Conservation (phyloP, 2,113 vertebrate species). For the Bothrops jararaca region DNA sequence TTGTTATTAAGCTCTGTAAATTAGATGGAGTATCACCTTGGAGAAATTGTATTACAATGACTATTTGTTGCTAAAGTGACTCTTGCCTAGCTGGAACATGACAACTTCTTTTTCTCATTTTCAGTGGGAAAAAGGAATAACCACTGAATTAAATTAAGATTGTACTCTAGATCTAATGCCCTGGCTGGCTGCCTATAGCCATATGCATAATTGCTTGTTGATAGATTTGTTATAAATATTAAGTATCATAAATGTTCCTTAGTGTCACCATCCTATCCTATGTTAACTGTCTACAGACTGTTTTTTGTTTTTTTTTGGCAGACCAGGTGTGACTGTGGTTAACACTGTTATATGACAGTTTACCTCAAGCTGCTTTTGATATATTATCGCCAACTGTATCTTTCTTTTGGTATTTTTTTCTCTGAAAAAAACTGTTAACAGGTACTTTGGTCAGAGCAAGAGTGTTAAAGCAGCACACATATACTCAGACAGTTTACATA, state of each 20-base stretch:
- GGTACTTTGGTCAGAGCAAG: conserved; percentile 49
- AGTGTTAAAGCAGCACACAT: conserved; percentile 34
- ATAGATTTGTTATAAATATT: conserved; percentile 20
- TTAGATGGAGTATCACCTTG: background rate
- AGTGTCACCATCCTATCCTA: conserved; percentile 36
- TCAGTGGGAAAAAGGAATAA: background rate
- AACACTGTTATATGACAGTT: conserved; percentile 73
- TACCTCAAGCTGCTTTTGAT: conserved; percentile 79
- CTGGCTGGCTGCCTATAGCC: background rate
- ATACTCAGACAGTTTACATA: conserved; percentile 7
- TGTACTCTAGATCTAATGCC: background rate
- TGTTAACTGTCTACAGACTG: conserved; percentile 65
- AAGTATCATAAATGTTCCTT: background rate
- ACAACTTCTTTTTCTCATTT: background rate
- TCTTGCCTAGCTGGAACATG: background rate
- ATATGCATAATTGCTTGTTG: background rate
- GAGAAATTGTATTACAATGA: background rate
- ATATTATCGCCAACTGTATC: conserved; percentile 56
- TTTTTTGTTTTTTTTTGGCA: conserved; percentile 50
- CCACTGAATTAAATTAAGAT: background rate
- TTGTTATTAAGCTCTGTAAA: background rate
- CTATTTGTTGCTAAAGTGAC: background rate
- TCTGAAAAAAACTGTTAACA: conserved; percentile 61
- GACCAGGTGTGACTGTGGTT: conserved; percentile 85
- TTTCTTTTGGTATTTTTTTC: background rate